Conservation (phyloP, 2,797 vertebrate genomes). For the Acrocephalus scirpaceus region DNA sequence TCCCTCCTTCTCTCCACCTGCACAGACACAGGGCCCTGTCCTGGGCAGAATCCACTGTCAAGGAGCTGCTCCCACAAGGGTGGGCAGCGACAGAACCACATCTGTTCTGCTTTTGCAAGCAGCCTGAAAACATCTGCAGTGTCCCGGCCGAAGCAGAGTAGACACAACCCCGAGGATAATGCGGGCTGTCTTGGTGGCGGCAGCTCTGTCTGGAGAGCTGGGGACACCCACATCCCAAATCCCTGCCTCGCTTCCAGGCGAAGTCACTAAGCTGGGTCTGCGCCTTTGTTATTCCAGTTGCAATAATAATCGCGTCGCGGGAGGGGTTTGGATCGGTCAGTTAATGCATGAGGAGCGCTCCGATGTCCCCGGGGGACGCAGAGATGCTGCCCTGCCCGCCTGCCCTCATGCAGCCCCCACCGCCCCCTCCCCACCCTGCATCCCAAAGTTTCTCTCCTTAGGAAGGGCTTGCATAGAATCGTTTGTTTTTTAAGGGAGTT, state of each 20-base stretch:
- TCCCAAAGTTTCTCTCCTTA: neutral
- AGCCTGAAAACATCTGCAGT: neutral
- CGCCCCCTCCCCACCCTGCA: neutral
- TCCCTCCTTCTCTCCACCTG: neutral
- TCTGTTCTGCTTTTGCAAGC: neutral
- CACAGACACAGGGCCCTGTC: accelerated
- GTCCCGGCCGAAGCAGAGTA: neutral
- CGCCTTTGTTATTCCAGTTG: neutral
- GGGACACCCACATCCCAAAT: neutral
- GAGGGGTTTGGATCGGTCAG: neutral
- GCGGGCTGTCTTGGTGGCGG: neutral
- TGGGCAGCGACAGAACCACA: neutral
- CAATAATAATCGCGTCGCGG: neutral
- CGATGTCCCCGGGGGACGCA: neutral
- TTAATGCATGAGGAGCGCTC: neutral
- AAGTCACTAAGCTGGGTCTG: neutral
- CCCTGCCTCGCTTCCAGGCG: neutral
- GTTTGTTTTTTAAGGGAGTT: conserved; percentile 10
- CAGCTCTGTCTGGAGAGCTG: neutral
- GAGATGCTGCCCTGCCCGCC: neutral
- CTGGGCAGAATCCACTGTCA: neutral
- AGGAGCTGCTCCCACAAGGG: neutral
- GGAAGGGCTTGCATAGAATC: neutral
- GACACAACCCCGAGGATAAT: neutral
- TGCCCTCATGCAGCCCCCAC: neutral